phyloP scores from a whole-genome alignment of 2,888 invertebrate genomes.

The Hydrotaea cyrtoneurina region DNA sequence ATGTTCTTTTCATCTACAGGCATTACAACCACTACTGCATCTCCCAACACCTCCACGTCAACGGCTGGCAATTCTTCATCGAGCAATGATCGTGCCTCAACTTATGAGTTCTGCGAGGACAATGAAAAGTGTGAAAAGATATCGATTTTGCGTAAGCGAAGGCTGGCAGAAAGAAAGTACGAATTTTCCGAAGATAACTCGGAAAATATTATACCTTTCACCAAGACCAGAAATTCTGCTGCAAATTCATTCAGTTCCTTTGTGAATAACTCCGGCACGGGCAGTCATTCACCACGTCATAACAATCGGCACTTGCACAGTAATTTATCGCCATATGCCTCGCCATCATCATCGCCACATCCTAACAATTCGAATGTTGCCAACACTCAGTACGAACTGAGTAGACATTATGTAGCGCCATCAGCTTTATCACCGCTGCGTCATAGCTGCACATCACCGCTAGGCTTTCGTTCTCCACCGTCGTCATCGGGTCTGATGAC shows the following conservation, averaged over 20 bases:
- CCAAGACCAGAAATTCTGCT: constrained; percentile 76
- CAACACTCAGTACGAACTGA: constrained; percentile 17
- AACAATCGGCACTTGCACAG: constrained; percentile 74
- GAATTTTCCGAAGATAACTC: constrained; percentile 92
- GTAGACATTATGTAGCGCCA: constrained; percentile 61
- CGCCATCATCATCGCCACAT: constrained; percentile 80
- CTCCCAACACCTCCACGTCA: constrained; percentile 38
- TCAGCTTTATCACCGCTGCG: constrained; percentile 69
- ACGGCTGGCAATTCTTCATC: constrained; percentile 63
- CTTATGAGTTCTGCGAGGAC: constrained; percentile 93
- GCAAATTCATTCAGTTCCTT: constrained; percentile 69
- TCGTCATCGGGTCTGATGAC: constrained; percentile 65
- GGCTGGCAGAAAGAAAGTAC: constrained; percentile 94
- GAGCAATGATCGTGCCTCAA: constrained; percentile 83
- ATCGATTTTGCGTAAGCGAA: constrained; percentile 91
- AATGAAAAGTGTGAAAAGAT: constrained; percentile 92
- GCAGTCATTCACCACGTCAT: constrained; percentile 59
- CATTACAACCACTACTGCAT: constrained; percentile 72
- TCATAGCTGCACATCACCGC: constrained; percentile 68
- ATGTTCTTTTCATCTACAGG: constrained; percentile 62
- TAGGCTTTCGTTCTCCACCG: constrained; percentile 78
- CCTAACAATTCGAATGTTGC: constrained; percentile 66
- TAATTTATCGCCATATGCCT: constrained; percentile 79
- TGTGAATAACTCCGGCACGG: constrained; percentile 24
- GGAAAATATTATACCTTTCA: constrained; percentile 83